Evolutionary conservation across 2,888 invertebrate genomes (phyloP).

Genomic region (Acleris cristana): DNA sequence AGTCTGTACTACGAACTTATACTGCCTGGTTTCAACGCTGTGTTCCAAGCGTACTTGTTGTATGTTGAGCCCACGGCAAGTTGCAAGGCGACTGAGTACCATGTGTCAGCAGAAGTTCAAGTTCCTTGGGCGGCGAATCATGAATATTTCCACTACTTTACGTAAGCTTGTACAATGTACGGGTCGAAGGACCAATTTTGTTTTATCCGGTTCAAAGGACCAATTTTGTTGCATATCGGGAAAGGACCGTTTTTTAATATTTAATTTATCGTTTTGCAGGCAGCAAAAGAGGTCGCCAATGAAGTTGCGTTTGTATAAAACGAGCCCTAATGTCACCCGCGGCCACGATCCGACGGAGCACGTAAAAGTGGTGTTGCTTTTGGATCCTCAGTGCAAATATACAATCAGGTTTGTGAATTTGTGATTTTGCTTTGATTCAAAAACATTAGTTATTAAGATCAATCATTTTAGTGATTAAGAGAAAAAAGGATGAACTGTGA

Average conservation of each 20-base stretch:
- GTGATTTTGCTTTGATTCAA: background rate
- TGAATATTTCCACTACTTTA: slow-evolving; percentile 84
- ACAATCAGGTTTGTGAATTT: slow-evolving; percentile 81
- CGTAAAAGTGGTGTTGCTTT: slow-evolving; percentile 83
- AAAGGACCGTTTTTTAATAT: background rate
- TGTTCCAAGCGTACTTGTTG: slow-evolving; percentile 85
- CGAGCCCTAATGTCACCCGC: slow-evolving; percentile 70
- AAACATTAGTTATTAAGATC: too few relatives aligned
- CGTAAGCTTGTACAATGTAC: slow-evolving; percentile 71
- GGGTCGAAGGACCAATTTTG: slow-evolving; percentile 8
- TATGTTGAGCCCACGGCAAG: slow-evolving; percentile 81
- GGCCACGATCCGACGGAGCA: slow-evolving; percentile 65
- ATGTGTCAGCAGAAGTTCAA: slow-evolving; percentile 84
- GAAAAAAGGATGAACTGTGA: too few relatives aligned
- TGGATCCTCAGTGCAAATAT: slow-evolving; percentile 90
- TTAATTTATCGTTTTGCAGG: slow-evolving; percentile 52
- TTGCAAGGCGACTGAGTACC: slow-evolving; percentile 71
- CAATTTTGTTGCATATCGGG: too few relatives aligned
- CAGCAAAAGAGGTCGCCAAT: slow-evolving; percentile 76
- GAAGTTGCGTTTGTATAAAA: slow-evolving; percentile 82
- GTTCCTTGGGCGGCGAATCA: slow-evolving; percentile 87
- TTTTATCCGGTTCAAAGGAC: too few relatives aligned
- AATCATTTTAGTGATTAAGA: too few relatives aligned
- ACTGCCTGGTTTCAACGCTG: slow-evolving; percentile 80
- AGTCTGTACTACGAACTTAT: slow-evolving; percentile 85